Percentiles rank a stretch among this genome's conserved stretches.
These are phyloP conservation scores for Dryobotodes eremita DNA, from an alignment of 2,888 invertebrate species.

Conservation along the genomic window DNA sequence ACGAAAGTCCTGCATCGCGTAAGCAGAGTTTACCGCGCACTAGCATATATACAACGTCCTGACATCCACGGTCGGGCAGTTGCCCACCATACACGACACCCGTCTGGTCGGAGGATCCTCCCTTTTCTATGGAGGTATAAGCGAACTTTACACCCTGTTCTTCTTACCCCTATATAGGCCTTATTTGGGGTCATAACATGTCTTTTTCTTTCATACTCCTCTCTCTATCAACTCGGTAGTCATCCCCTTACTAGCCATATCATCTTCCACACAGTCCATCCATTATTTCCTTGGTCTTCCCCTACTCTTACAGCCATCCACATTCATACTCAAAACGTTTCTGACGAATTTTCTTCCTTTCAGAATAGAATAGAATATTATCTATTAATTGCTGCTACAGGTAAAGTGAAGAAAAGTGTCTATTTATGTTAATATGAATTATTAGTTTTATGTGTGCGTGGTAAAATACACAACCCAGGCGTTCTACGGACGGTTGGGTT, in stretches of 20 bases:
- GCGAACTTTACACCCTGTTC: too few species aligned
- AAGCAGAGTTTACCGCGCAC: too few species aligned
- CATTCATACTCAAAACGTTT: not conserved
- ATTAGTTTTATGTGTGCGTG: too few species aligned
- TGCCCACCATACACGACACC: too few species aligned
- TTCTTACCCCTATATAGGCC: too few species aligned
- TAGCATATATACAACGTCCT: too few species aligned
- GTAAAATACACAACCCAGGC: too few species aligned
- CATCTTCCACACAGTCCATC: not conserved
- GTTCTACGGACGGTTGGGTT: too few species aligned
- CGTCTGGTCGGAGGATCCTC: too few species aligned
- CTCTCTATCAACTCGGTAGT: not conserved
- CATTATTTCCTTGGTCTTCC: not conserved
- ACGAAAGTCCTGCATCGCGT: too few species aligned
- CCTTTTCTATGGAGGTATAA: too few species aligned
- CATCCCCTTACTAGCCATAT: not conserved
- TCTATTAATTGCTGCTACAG: not conserved
- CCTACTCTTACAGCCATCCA: not conserved
- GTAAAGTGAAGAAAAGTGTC: not conserved
- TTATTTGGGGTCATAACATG: not conserved
- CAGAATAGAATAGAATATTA: not conserved
- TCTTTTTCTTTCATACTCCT: not conserved
- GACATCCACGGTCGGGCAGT: too few species aligned
- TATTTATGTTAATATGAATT: not conserved
- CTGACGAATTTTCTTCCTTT: not conserved